Evolutionary conservation across 2,888 invertebrate genomes (phyloP).

Genomic region (Kryphioiulus occultus): DNA sequence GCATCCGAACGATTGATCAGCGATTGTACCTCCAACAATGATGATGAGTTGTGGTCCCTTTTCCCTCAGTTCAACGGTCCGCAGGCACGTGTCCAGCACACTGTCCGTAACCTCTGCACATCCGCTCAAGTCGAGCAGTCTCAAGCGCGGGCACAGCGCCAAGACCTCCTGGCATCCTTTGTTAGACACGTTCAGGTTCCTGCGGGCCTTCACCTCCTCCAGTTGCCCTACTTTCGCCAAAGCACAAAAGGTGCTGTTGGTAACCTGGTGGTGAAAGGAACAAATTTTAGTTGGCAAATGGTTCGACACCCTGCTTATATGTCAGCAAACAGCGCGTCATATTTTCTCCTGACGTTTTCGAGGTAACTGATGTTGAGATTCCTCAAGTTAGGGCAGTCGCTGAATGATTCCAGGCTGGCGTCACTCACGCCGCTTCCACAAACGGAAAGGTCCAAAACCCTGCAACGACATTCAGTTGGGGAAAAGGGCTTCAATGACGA

Average conservation of each 20-base stretch:
- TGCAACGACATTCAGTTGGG: slow-evolving; percentile 2
- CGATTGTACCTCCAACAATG: no score
- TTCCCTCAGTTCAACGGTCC: neutral
- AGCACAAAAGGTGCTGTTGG: neutral
- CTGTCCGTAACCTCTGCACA: neutral
- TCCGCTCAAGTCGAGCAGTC: slow-evolving; percentile 33
- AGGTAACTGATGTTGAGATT: slow-evolving; percentile 10
- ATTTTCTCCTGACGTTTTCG: neutral
- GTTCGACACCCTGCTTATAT: no score
- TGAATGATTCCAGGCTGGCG: neutral
- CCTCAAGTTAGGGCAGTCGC: neutral
- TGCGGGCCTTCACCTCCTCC: neutral
- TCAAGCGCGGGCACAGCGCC: neutral
- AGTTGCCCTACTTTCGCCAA: neutral
- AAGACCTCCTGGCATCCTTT: neutral
- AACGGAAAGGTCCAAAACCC: slow-evolving; percentile 9
- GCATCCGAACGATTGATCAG: no score
- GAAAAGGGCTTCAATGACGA: no score
- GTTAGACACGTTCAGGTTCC: neutral
- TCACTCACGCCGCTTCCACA: neutral
- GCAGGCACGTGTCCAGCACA: neutral
- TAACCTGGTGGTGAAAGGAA: neutral
- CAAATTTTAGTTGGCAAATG: neutral
- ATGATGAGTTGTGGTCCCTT: neutral
- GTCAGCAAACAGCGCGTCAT: neutral